Evolutionary conservation across 1,140 invertebrate genomes (phyloP).

Genomic region (Ceratosolen fusciceps): DNA sequence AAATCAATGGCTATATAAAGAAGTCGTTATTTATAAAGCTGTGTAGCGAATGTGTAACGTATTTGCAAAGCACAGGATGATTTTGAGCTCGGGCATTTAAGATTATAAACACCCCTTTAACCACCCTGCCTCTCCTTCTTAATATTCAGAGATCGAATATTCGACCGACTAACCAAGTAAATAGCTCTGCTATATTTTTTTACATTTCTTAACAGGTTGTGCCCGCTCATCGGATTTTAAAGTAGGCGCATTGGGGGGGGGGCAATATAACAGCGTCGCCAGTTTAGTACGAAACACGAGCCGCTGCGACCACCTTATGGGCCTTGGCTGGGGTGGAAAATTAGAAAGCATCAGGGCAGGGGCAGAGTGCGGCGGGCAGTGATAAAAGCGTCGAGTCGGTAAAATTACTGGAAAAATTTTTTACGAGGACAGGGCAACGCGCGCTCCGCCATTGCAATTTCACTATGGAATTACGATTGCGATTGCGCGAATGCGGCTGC

Average conservation of each 20-base stretch:
- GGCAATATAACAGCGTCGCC: background rate
- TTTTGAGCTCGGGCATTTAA: no score
- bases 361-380: no score
- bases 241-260: background rate
- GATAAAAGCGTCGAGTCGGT: background rate
- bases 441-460: conserved; percentile 35
- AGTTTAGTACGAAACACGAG: background rate
- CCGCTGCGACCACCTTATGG: background rate
- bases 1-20: no score
- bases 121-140: no score
- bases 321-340: background rate
- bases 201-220: background rate
- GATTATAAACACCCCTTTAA: no score
- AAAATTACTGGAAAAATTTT: conserved; percentile 46
- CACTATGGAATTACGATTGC: conserved; percentile 37
- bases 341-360: background rate
- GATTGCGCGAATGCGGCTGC: background rate
- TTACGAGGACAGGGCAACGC: background rate
- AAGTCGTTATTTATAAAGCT: no score
- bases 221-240: background rate
- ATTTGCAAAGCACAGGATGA: no score
- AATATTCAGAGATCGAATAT: no score
- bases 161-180: background rate
- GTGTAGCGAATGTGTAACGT: no score
- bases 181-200: background rate